These are phyloP conservation scores for Phoenicopterus ruber DNA, from an alignment of 2,113 vertebrate species.

Conservation along the genomic window DNA sequence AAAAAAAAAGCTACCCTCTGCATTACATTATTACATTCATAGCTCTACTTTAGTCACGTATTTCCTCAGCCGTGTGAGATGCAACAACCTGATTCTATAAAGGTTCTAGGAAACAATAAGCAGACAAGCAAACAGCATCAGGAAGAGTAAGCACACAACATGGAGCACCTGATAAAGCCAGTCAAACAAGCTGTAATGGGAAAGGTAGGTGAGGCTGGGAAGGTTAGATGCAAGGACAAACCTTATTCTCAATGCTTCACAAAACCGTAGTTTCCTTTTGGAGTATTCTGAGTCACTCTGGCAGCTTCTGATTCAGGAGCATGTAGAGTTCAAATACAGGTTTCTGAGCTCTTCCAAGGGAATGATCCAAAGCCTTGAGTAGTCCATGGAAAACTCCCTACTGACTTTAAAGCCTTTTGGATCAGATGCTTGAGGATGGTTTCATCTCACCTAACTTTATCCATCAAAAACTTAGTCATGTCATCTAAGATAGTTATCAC, in stretches of 20 bases:
- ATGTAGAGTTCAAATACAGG: neutral
- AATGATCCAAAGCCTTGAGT: neutral
- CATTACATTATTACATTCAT: neutral
- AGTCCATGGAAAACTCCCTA: neutral
- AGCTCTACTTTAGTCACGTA: neutral
- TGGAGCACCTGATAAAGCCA: neutral
- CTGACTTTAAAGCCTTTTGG: neutral
- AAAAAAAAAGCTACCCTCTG: rapidly evolving
- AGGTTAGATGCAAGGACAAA: neutral
- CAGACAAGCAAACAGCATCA: neutral
- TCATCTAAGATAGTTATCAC: neutral
- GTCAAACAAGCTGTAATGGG: neutral
- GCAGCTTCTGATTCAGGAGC: neutral
- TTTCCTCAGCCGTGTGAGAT: neutral
- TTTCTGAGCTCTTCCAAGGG: neutral
- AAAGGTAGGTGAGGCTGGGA: neutral
- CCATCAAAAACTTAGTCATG: neutral
- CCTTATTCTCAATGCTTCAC: neutral
- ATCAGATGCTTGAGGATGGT: neutral
- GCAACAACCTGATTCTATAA: neutral
- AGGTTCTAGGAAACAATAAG: neutral
- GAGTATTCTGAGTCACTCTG: neutral
- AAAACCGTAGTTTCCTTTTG: neutral
- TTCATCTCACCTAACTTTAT: neutral
- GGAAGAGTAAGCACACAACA: neutral